Base-by-base conservation (phyloP, 2,797 vertebrate species). In the Chrysocyon brachyurus region DNA sequence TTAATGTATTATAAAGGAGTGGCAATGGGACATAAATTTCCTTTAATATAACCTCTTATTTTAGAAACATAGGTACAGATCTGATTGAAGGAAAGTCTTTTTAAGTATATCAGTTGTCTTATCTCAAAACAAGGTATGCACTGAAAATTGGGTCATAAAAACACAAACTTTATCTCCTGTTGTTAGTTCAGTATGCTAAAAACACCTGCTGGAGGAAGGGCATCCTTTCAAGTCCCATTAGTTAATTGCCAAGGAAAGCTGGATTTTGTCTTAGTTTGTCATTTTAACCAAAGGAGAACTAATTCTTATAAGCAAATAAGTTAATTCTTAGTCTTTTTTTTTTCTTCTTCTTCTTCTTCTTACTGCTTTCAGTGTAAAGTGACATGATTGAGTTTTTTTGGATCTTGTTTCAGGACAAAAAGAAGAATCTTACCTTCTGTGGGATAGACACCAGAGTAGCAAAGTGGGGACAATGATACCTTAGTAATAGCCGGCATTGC, bases 61-160 rank as follows among this genome's bases (percentile, higher is more conserved):
- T 94, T 93, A 96, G 97, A 92, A 97, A 94, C 75, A 91, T 33
- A 95, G 54, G 78, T 90, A 59, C 31, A 73, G 68, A 94, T 92
- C 57, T 97, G 91, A 61, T 59, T 82, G 63, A 88, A 95, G 46
- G 49, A 88, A 73, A 93, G 36, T 95, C 87, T 95, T 94, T 93
- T 90, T 96, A 92, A 94, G 85, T 72, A 22, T 95, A 98, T 97
- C 97, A 95, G 6, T 84, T 79, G 49, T 97, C 72, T 90, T 90
- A 95, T 96, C 90, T 97, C 86, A 96, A 97, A 97, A 97, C 93
- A 96, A 97, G 73, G 40, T 63, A 90, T 64, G 59, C 63, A 83
- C 59, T 94, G 63, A 83, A 98, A 98, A 97, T 36, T 93, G 90
- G 88, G 93, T 97, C 96, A 96, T 88, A 87, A 86, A 95, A 96